Percentiles rank a stretch among this genome's conserved stretches.
phyloP scores from a whole-genome alignment of 2,888 invertebrate species.

The Leptogaster cylindrica region DNA sequence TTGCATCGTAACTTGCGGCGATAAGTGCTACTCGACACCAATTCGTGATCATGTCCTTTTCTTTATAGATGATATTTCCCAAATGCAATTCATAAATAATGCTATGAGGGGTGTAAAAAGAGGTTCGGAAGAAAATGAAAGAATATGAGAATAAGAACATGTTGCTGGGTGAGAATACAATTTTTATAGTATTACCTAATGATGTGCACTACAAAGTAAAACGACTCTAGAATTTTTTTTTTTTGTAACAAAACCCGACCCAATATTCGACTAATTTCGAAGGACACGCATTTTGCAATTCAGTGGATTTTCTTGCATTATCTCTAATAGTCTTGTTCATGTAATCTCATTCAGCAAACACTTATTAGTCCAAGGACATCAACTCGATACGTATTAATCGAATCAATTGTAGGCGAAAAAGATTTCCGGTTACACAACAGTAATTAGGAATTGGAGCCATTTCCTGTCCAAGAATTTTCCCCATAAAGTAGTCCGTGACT shows the following conservation, averaged over 20 bases:
- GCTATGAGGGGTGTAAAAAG: slow-evolving; percentile 22
- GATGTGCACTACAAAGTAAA: no score
- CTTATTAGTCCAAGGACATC: no score
- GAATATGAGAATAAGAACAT: no score
- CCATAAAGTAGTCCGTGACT: slow-evolving; percentile 45
- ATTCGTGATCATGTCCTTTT: slow-evolving; percentile 1
- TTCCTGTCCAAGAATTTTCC: slow-evolving; percentile 14
- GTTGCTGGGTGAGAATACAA: no score
- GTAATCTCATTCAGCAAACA: no score
- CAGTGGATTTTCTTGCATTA: no score
- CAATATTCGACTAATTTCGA: no score
- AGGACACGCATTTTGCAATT: no score
- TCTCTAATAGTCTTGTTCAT: no score
- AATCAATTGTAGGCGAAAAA: slow-evolving; percentile 12
- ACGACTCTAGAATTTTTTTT: no score
- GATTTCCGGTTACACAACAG: slow-evolving; percentile 24
- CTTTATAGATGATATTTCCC: slow-evolving; percentile 33
- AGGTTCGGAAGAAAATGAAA: slow-evolving; percentile 16
- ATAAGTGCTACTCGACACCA: slow-evolving; percentile 37
- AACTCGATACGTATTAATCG: slow-evolving; percentile 13
- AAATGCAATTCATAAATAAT: slow-evolving; percentile 40
- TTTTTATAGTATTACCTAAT: no score
- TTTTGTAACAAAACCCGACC: no score
- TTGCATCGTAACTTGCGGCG: slow-evolving; percentile 34
- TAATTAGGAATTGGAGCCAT: slow-evolving; percentile 32